Evolutionary conservation across 1,140 invertebrate genomes (phyloP).

Genomic region (Calliphora vicina): DNA sequence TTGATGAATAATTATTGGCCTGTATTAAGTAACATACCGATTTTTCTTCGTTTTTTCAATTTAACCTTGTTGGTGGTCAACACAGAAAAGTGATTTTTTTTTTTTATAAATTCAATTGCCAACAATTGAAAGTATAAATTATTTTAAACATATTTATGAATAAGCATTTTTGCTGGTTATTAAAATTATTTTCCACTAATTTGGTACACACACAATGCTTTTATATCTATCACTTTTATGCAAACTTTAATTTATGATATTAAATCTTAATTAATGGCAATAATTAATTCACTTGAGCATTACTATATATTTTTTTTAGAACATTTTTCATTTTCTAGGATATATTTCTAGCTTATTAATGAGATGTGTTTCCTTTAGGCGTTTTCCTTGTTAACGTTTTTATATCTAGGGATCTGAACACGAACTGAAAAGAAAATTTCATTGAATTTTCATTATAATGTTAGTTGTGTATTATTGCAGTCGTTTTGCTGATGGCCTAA

Average conservation of each 20-base stretch:
- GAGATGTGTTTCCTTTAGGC: not conserved
- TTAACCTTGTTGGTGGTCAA: conserved; percentile 27
- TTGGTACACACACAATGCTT: not conserved
- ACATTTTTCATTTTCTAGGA: not conserved
- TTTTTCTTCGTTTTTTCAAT: not conserved
- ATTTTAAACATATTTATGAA: not conserved
- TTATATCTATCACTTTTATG: not conserved
- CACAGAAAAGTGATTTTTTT: not conserved
- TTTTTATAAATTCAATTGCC: not conserved
- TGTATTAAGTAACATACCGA: conserved; percentile 26
- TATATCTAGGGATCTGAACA: conserved; percentile 31
- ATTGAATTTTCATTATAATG: conserved; percentile 23
- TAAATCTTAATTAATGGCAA: not conserved
- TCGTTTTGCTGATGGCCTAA: not conserved
- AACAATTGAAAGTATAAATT: not conserved
- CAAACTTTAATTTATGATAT: not conserved
- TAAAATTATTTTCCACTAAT: not conserved
- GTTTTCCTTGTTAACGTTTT: conserved; percentile 11
- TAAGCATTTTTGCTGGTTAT: not conserved
- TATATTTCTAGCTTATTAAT: not conserved
- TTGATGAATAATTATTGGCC: not conserved
- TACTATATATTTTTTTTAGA: not conserved
- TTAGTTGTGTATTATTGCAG: not conserved
- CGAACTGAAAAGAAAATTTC: conserved; percentile 27
- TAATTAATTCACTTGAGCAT: not conserved